These are phyloP conservation scores for Ryuthela nishihirai DNA, from an alignment of 2,888 invertebrate genomes.

Conservation along the genomic window DNA sequence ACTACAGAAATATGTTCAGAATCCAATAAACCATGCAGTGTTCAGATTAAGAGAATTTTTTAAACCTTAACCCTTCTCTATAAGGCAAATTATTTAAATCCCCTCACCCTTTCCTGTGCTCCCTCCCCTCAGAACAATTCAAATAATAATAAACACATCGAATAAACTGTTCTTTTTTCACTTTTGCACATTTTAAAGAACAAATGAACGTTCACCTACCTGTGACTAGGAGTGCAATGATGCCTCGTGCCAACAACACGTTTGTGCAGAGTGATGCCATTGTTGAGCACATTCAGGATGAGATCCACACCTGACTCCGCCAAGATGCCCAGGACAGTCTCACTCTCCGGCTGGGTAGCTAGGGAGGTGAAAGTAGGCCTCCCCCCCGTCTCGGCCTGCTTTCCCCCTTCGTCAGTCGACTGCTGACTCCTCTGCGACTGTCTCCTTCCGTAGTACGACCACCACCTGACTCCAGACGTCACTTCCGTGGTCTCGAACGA, in stretches of 20 bases:
- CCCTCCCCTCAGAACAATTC: too few relatives aligned
- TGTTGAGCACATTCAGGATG: conserved; percentile 58
- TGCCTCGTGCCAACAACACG: conserved; percentile 59
- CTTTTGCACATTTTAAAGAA: neutral
- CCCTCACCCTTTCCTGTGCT: too few relatives aligned
- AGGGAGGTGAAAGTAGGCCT: too few relatives aligned
- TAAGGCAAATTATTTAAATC: too few relatives aligned
- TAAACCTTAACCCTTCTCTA: too few relatives aligned
- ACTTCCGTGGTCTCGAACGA: neutral
- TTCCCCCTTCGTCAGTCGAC: too few relatives aligned
- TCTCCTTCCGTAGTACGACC: neutral
- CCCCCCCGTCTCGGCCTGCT: too few relatives aligned
- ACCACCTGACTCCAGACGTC: neutral
- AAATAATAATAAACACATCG: too few relatives aligned
- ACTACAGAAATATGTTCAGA: too few relatives aligned
- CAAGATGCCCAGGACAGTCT: conserved; percentile 8
- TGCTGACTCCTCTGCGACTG: neutral
- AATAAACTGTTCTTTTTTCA: too few relatives aligned
- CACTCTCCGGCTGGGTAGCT: neutral
- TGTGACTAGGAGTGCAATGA: conserved; percentile 60
- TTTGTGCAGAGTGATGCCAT: conserved; percentile 61
- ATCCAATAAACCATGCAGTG: too few relatives aligned
- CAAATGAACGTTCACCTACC: conserved; percentile 47
- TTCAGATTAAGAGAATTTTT: too few relatives aligned
- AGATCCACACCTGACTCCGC: conserved; percentile 43